Base-by-base conservation (phyloP, 2,113 vertebrate genomes). In the Neodontobutis hainanensis region DNA sequence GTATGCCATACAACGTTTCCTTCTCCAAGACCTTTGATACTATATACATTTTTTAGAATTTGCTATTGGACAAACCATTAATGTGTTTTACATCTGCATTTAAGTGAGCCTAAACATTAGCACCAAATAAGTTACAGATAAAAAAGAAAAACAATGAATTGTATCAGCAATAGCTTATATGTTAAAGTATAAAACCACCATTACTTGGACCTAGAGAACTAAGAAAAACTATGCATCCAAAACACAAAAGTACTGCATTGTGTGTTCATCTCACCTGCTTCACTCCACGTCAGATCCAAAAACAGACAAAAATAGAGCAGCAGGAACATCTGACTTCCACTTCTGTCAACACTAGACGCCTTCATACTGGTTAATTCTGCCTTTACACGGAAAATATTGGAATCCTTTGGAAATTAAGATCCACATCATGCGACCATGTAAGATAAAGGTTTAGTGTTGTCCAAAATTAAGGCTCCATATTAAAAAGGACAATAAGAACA, bases 201-300 rank as follows among this genome's bases (percentile, higher is more conserved):
- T 27, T 27, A 27, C 19, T 27, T 27, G 19, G 19, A 27, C 19
- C 19, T 27, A 27, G 19, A 27, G 19, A n/a, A n/a, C n/a, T n/a
- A n/a, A n/a, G n/a, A 27, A 27, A 27, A 27, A 27, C 19, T 27
- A 27, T 27, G 19, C 19, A 27, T 27, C 19, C 19, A 27, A 27
- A 27, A 27, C 19, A 27, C 19, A 1, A 27, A 27, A 43, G 10
- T 43, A 11, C 42, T n/a, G 12, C 46, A 1, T 7, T 55, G 36
- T 19, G 42, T 65, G 1, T 40, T 40, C 5, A 40, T 15, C 87
- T 89, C 82, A 91, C 92, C 91, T 89, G 87, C 84, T 66, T 78
- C 81, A 52, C 77, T 65, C 34, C 61, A 62, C 65, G 80, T 51
- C 43, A 84, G 43, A 35, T 57, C 50, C 45, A 81, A 19, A 38